phyloP scores from a whole-genome alignment of 2,113 vertebrate genomes.

The Rafetus swinhoei region DNA sequence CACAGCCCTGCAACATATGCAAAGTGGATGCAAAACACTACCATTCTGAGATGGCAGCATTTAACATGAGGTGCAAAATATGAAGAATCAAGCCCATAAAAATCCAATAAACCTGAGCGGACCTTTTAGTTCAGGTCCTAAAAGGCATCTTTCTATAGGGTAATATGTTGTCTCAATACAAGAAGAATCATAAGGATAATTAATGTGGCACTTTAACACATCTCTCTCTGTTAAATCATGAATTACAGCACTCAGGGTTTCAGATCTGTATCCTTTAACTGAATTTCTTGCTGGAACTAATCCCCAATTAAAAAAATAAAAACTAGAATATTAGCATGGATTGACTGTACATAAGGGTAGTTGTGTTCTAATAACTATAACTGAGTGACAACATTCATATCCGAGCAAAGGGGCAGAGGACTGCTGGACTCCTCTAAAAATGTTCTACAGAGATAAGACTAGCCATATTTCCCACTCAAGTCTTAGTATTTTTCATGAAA shows the following conservation, averaged over 20 bases:
- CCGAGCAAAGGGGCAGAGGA: constrained; percentile 60
- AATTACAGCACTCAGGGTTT: constrained; percentile 63
- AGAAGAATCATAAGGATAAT: constrained; percentile 40
- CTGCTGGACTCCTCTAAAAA: constrained; percentile 49
- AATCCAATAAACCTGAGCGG: background rate
- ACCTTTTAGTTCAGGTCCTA: constrained; percentile 32
- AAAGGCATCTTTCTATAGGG: constrained; percentile 13
- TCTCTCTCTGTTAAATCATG: constrained; percentile 65
- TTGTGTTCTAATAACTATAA: constrained; percentile 37
- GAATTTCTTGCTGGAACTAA: constrained; percentile 56
- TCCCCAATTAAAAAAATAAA: constrained; percentile 24
- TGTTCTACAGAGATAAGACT: constrained; percentile 40
- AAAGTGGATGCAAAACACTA: constrained; percentile 43
- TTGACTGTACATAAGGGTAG: constrained; percentile 39
- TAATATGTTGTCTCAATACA: constrained; percentile 48
- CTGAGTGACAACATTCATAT: constrained; percentile 39
- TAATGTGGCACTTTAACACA: constrained; percentile 58
- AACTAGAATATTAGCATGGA: constrained; percentile 39
- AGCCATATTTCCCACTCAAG: constrained; percentile 58
- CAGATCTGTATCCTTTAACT: constrained; percentile 63
- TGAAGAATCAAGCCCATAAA: constrained; percentile 4
- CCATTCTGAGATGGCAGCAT: constrained; percentile 22
- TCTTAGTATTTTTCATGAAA: constrained; percentile 41
- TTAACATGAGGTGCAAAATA: background rate
- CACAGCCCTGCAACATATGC: background rate